phyloP scores from a whole-genome alignment of 2,888 invertebrate species.

The Marasmarcha lunaedactyla region DNA sequence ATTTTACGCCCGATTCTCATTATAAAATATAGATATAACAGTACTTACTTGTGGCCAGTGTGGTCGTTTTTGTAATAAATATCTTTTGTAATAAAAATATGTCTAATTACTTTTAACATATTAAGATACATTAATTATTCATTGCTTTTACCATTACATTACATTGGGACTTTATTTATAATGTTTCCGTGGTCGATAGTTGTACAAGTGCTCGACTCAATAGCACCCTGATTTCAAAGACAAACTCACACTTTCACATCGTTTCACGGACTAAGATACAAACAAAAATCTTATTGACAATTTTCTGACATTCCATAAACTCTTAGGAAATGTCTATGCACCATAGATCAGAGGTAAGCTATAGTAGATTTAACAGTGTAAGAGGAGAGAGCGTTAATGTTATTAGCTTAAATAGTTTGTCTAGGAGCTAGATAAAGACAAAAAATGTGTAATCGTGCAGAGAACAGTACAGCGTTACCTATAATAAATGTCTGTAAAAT shows the following conservation, averaged over 20 bases:
- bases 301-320: constrained; percentile 36
- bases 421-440: background rate
- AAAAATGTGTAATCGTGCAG: background rate
- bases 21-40: too few relatives aligned
- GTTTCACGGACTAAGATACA: constrained; percentile 21
- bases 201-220: constrained; percentile 15
- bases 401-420: background rate
- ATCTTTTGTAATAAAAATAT: too few relatives aligned
- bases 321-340: constrained; percentile 42
- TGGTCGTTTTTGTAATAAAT: too few relatives aligned
- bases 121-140: too few relatives aligned
- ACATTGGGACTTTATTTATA: too few relatives aligned
- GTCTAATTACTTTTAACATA: too few relatives aligned
- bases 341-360: constrained; percentile 27
- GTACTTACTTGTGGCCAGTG: too few relatives aligned
- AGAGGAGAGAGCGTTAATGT: background rate
- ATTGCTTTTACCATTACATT: too few relatives aligned
- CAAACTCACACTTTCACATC: constrained; percentile 19
- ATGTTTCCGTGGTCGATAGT: too few relatives aligned
- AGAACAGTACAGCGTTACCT: constrained; percentile 3
- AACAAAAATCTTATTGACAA: constrained; percentile 15
- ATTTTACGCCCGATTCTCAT: too few relatives aligned
- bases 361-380: background rate
- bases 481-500: constrained; percentile 19
- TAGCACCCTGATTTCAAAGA: constrained; percentile 46